These are phyloP conservation scores for Ophthalmolycus amberensis DNA, from an alignment of 2,113 vertebrate genomes.

Conservation along the genomic window DNA sequence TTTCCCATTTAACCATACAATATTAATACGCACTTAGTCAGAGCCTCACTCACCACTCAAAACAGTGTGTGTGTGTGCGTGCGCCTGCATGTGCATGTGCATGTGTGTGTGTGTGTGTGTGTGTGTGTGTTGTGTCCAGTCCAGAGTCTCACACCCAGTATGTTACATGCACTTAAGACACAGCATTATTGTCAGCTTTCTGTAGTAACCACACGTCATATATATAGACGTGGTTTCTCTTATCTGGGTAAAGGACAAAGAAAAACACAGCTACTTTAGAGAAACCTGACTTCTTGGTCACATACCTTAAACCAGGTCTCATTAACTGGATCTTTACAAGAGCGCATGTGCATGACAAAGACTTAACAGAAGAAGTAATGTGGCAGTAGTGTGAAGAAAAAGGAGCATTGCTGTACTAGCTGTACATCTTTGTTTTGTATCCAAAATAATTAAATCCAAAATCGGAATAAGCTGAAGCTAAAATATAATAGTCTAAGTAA, in stretches of 20 bases:
- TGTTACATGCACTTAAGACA: constrained; percentile 34
- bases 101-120: constrained; percentile 21
- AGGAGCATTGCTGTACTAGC: neutral
- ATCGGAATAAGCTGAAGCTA: neutral
- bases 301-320: neutral
- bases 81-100: neutral
- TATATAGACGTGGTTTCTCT: neutral
- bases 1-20: constrained; percentile 79
- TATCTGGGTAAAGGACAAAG: neutral
- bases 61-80: constrained; percentile 36
- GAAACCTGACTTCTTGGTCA: neutral
- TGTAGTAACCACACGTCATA: constrained; percentile 9
- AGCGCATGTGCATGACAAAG: neutral
- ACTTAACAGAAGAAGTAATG: neutral
- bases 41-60: constrained; percentile 48
- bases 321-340: neutral
- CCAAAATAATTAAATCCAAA: neutral
- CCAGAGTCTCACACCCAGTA: constrained; percentile 17
- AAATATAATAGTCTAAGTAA: neutral
- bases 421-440: neutral
- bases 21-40: constrained; percentile 83
- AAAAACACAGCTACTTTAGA: neutral
- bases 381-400: neutral
- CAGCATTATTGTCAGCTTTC: constrained; percentile 41
- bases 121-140: constrained; percentile 6